Conservation (phyloP, 2,113 vertebrate species). For the Phoxinus phoxinus region DNA sequence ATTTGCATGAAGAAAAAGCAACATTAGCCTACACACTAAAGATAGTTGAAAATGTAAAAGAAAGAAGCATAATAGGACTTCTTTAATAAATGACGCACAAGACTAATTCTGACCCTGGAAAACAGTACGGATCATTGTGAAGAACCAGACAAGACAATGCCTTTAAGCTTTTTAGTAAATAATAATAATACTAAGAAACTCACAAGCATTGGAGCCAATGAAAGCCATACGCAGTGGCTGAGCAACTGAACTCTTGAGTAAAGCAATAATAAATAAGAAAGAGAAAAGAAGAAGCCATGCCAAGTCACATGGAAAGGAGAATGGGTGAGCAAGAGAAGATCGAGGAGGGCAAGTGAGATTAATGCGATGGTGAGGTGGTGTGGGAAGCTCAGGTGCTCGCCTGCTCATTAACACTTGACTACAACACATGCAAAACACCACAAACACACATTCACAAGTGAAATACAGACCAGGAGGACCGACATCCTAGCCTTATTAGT, state of each 20-base stretch:
- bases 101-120: neutral
- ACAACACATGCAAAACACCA: neutral
- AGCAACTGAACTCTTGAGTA: conserved; percentile 24
- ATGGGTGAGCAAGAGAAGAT: conserved; percentile 1
- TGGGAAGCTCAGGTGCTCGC: conserved; percentile 13
- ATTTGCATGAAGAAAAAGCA: too few relatives aligned
- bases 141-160: neutral
- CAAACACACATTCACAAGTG: neutral
- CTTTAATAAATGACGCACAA: neutral
- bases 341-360: conserved; percentile 21
- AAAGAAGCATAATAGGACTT: too few relatives aligned
- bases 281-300: neutral
- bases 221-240: conserved; percentile 24
- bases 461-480: neutral
- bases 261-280: neutral
- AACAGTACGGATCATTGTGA: neutral
- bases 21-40: too few relatives aligned
- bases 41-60: too few relatives aligned
- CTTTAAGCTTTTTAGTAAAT: conserved; percentile 7
- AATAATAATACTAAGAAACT: neutral
- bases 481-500: neutral
- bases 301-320: neutral
- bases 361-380: conserved; percentile 21
- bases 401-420: conserved; percentile 17
- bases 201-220: neutral